Conservation (phyloP, 2,797 vertebrate species). For the Sciurus carolinensis region DNA sequence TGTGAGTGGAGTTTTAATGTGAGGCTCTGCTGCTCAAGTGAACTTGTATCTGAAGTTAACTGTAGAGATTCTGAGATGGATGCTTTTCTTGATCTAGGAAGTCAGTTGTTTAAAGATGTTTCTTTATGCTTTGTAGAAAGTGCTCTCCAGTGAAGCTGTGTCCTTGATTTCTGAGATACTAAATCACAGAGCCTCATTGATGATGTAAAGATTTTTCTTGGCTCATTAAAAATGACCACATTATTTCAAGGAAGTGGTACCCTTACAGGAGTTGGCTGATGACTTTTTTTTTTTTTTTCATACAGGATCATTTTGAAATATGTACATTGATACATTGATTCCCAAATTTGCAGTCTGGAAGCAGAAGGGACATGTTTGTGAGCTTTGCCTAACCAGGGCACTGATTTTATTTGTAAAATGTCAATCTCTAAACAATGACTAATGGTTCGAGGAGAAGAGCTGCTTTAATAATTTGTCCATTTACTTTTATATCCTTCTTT, state of each 20-base stretch:
- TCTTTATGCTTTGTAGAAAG: conserved; percentile 8
- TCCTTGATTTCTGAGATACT: conserved; percentile 41
- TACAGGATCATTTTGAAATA: conserved; percentile 47
- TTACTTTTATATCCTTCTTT: conserved; percentile 40
- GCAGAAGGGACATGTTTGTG: background rate
- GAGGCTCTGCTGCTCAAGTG: background rate
- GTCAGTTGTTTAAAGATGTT: conserved; percentile 45
- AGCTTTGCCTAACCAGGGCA: background rate
- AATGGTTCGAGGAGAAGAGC: conserved; percentile 4
- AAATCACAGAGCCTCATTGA: conserved; percentile 14
- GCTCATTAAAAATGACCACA: background rate
- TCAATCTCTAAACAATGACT: conserved; percentile 60
- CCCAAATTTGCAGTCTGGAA: background rate
- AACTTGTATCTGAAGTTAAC: conserved; percentile 30
- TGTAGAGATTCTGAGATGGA: background rate
- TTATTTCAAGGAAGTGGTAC: conserved; percentile 19
- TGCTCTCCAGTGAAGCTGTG: background rate
- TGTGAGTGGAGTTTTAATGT: conserved; percentile 6
- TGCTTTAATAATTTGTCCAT: conserved; percentile 46
- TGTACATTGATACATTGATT: background rate
- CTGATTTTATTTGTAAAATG: conserved; percentile 68
- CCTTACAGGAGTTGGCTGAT: background rate
- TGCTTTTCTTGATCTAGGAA: conserved; percentile 23
- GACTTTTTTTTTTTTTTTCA: background rate
- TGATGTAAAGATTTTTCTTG: conserved; percentile 35